Conservation (phyloP, 2,113 vertebrate genomes). For the Oryzias celebensis region DNA sequence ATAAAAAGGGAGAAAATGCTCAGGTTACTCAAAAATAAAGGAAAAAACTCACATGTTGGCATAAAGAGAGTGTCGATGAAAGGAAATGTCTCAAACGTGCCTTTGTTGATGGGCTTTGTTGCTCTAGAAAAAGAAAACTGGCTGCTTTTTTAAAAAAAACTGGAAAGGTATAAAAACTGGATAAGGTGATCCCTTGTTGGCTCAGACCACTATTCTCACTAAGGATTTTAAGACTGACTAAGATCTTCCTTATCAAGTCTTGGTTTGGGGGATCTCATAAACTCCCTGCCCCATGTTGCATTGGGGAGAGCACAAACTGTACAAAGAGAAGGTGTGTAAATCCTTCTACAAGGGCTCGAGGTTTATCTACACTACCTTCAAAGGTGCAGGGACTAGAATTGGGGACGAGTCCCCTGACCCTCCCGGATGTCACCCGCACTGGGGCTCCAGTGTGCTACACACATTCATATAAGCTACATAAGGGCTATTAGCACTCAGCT, state of each 20-base stretch:
- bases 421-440: slow-evolving; percentile 27
- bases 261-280: slow-evolving; percentile 16
- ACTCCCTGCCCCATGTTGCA: slow-evolving; percentile 3
- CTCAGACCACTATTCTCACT: slow-evolving; percentile 22
- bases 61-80: slow-evolving; percentile 34
- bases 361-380: slow-evolving; percentile 37
- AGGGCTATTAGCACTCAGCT: slow-evolving; percentile 51
- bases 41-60: neutral
- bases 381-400: neutral
- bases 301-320: slow-evolving; percentile 39
- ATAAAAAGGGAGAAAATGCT: slow-evolving; percentile 56
- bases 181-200: slow-evolving; percentile 6
- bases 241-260: slow-evolving; percentile 26
- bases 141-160: slow-evolving; percentile 38
- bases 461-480: slow-evolving; percentile 29
- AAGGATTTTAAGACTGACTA: slow-evolving; percentile 23
- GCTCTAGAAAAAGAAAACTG: neutral
- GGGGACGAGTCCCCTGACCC: neutral
- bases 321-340: slow-evolving; percentile 39
- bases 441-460: neutral
- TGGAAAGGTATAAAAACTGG: slow-evolving; percentile 34
- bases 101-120: slow-evolving; percentile 38
- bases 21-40: slow-evolving; percentile 48
- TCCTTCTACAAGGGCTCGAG: slow-evolving; percentile 54
- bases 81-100: slow-evolving; percentile 54